Evolutionary conservation across 2,888 invertebrate species (phyloP).

Genomic region (Lutraria lutraria): DNA sequence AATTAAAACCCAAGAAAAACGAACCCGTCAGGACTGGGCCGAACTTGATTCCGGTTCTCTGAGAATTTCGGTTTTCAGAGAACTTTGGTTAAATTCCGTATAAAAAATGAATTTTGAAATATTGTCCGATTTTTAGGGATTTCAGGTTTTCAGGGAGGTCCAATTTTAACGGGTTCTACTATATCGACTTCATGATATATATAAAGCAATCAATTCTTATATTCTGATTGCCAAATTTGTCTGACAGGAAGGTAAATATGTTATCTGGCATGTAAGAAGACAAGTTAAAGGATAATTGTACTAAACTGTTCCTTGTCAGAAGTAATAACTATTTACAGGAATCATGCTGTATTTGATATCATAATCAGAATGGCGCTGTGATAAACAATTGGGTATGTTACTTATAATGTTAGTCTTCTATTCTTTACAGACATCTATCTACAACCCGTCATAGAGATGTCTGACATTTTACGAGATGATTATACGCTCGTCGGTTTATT

Average conservation of each 20-base stretch:
- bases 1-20: too few species aligned
- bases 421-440: neutral
- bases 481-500: too few species aligned
- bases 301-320: neutral
- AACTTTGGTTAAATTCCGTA: too few species aligned
- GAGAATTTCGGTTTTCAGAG: too few species aligned
- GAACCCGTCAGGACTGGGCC: too few species aligned
- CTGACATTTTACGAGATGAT: neutral
- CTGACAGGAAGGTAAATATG: slow-evolving; percentile 22
- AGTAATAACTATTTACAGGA: neutral
- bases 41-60: too few species aligned
- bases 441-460: neutral
- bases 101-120: too few species aligned
- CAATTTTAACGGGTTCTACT: too few species aligned
- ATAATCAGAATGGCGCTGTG: neutral
- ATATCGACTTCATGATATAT: neutral
- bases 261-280: slow-evolving; percentile 28
- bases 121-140: too few species aligned
- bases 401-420: neutral
- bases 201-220: slow-evolving; percentile 19
- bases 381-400: neutral
- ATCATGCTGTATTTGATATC: neutral
- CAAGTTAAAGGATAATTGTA: slow-evolving; percentile 21
- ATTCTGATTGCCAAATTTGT: slow-evolving; percentile 20
- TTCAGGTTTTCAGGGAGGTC: too few species aligned